Evolutionary conservation across 64 coral and sea anemone genomes (phyloP), one percentile per base, ranked within the genome.

Genomic region (Orbicella faveolata): DNA sequence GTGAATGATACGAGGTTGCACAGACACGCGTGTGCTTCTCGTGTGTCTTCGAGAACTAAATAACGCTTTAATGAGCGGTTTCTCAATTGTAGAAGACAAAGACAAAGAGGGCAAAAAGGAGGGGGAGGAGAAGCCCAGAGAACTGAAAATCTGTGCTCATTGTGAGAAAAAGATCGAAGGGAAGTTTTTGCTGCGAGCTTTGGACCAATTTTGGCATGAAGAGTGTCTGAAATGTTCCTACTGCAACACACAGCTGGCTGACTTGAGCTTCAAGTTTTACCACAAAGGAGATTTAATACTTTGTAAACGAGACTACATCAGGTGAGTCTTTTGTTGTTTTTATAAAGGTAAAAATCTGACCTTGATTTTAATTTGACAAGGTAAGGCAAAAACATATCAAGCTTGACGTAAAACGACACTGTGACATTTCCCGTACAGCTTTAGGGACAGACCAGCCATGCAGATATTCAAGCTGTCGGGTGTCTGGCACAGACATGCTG

Each of bases 161-260:
- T 84, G 82, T 69, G 10, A 69, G 21, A 67, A 93, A 73, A 90
- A 73, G 25, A 97, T 97, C 33, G 63, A 97, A 18, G 87, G 83
- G 1, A 90, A 87, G 37, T 87, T 91, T 69, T 63, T 91, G 34
- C 77, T 97, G n/a, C 70, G 87, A 53, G 95, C 95, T 10, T 72
- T 97, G 82, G 95, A 97, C 64, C 67, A 83, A 73, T 97, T 90
- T 66, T 97, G 95, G 95, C 95, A 97, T 39, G 95, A 97, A 68
- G 92, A 97, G 20, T 97, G 95, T 30, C 72, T 97, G 52, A 97
- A 94, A 39, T 97, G 95, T 80, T 91, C 92, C 0, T 97, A 89
- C 61, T 97, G 95, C 25, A 79, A 70, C 21, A 83, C 81, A 34
- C 76, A 86, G 76, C 84, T 97, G 54, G 83, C 88, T 9, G 95